These are phyloP conservation scores for Xiphophorus maculatus DNA, from an alignment of 2,113 vertebrate genomes.

Conservation along the genomic window DNA sequence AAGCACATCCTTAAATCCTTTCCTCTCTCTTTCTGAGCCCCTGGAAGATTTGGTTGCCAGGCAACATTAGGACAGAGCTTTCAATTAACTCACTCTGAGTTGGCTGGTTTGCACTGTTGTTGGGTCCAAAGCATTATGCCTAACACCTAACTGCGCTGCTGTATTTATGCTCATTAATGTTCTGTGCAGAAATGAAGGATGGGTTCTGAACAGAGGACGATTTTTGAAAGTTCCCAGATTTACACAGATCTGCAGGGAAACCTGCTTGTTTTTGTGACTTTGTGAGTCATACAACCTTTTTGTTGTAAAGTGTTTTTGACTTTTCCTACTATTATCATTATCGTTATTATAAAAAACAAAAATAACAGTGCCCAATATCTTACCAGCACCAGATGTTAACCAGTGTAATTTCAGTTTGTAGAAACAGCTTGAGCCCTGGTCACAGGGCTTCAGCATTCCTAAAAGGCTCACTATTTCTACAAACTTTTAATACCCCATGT, in stretches of 20 bases:
- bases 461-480: no score
- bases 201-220: neutral
- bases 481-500: no score
- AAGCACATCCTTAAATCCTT: conserved; percentile 57
- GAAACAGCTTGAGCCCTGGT: no score
- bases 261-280: neutral
- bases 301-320: no score
- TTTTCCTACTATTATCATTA: no score
- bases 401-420: no score
- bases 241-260: neutral
- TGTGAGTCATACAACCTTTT: neutral
- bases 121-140: conserved; percentile 6
- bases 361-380: no score
- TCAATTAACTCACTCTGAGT: conserved; percentile 56
- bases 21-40: conserved; percentile 26
- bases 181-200: conserved; percentile 1
- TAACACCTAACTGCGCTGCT: neutral
- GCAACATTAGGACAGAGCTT: conserved; percentile 63
- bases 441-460: no score
- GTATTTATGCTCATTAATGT: neutral
- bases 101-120: conserved; percentile 24
- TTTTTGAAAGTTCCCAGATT: neutral
- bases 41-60: conserved; percentile 54
- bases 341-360: no score
- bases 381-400: no score